These are phyloP conservation scores for Cardiocondyla obscurior DNA, from an alignment of 1,140 invertebrate genomes.

Conservation along the genomic window DNA sequence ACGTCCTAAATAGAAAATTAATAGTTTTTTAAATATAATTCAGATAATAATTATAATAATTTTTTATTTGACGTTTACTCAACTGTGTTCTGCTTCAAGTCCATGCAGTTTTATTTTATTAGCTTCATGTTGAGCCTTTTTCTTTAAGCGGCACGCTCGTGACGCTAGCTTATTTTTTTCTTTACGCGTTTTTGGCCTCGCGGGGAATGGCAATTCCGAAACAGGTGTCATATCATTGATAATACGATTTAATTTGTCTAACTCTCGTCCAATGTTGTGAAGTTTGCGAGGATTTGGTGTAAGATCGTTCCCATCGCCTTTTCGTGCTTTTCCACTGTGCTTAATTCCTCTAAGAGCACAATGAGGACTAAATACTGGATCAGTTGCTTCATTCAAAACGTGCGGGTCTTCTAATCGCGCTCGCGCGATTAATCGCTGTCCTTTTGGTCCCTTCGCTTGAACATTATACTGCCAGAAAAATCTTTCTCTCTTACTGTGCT, in stretches of 20 bases:
- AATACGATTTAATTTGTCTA: constrained; percentile 94
- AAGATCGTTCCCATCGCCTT: constrained; percentile 98
- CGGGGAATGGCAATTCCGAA: constrained; percentile 95
- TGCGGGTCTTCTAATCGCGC: constrained; percentile 96
- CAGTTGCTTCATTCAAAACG: constrained; percentile 93
- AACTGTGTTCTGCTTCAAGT: constrained; percentile 96
- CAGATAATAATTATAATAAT: not conserved
- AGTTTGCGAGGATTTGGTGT: constrained; percentile 97
- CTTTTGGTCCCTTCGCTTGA: constrained; percentile 98
- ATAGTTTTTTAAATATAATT: not conserved
- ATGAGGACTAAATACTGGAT: constrained; percentile 96
- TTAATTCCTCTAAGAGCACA: constrained; percentile 96
- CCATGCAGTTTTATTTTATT: constrained; percentile 98
- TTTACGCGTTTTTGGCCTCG: constrained; percentile 95
- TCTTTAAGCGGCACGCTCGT: constrained; percentile 96
- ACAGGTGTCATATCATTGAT: constrained; percentile 98
- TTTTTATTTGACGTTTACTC: constrained; percentile 60
- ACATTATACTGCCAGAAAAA: constrained; percentile 99
- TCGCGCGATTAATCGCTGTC: constrained; percentile 92
- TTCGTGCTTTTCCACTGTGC: constrained; percentile 96
- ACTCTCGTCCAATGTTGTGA: constrained; percentile 94
- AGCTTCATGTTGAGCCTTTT: constrained; percentile 97
- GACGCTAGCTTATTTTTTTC: constrained; percentile 99
- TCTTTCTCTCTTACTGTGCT: constrained; percentile 89
- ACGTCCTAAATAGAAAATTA: constrained; percentile 84